Conservation (phyloP, 2,113 vertebrate genomes). For the Entomyzon cyanotis region DNA sequence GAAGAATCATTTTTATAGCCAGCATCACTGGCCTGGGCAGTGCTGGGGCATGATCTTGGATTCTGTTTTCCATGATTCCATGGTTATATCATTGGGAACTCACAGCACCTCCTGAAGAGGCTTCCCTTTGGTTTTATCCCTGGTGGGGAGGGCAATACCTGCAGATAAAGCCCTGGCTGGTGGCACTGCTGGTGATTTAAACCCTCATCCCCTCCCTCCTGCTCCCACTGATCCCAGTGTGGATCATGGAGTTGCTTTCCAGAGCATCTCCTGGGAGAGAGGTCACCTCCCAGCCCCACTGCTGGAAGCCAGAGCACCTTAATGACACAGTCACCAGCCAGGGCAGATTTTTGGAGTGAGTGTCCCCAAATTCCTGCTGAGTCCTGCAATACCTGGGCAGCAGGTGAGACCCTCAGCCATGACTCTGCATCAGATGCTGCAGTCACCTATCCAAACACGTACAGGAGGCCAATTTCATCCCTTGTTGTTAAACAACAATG, state of each 20-base stretch:
- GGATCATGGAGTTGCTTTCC: neutral
- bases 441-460: fast-evolving
- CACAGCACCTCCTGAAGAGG: neutral
- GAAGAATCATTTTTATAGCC: neutral
- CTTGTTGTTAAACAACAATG: fast-evolving
- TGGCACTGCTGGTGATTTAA: neutral
- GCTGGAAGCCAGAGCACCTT: neutral
- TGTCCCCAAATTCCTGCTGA: neutral
- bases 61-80: neutral
- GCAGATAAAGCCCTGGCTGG: neutral
- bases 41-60: neutral
- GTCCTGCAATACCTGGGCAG: fast-evolving
- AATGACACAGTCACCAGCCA: neutral
- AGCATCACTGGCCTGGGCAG: fast-evolving
- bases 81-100: neutral
- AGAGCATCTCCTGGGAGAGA: neutral
- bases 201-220: neutral
- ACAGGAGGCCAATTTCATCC: neutral
- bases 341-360: neutral
- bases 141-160: neutral
- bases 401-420: neutral
- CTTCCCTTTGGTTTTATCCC: neutral
- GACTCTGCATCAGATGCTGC: neutral
- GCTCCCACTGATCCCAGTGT: fast-evolving
- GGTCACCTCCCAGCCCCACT: neutral